These are phyloP conservation scores for Leptoteleia sp. DNA, from an alignment of 1,140 invertebrate species.

Conservation along the genomic window DNA sequence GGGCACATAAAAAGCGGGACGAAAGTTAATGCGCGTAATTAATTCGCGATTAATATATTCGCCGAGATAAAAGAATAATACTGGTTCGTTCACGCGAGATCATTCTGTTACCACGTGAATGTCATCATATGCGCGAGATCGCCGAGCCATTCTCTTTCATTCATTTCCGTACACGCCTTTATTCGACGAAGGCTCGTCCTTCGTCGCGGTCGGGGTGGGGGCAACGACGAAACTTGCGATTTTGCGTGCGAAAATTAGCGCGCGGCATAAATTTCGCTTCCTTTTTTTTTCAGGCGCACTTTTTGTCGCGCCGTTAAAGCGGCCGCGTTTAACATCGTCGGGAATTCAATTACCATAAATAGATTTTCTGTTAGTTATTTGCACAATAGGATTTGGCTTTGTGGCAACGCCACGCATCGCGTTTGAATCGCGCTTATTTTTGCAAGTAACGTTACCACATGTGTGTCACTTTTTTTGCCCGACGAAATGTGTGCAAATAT, in stretches of 20 bases:
- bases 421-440: too few relatives aligned
- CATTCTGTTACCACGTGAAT: conserved; percentile 64
- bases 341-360: too few relatives aligned
- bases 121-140: conserved; percentile 44
- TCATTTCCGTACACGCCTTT: conserved; percentile 66
- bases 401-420: too few relatives aligned
- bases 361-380: too few relatives aligned
- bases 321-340: too few relatives aligned
- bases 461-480: too few relatives aligned
- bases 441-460: too few relatives aligned
- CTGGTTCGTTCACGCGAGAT: conserved; percentile 59
- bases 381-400: too few relatives aligned
- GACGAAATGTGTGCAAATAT: too few relatives aligned
- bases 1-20: conserved; percentile 28
- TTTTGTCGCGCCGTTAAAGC: too few relatives aligned
- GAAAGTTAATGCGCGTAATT: conserved; percentile 42
- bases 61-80: conserved; percentile 48
- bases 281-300: conserved; percentile 22
- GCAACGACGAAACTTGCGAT: conserved; percentile 15
- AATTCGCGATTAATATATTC: conserved; percentile 49
- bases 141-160: conserved; percentile 62
- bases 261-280: conserved; percentile 10
- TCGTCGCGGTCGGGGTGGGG: conserved; percentile 21
- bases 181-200: conserved; percentile 63
- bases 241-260: conserved; percentile 19